A percentile compares a stretch with the other conserved stretches of the same genome.
Evolutionary conservation across 1,140 invertebrate species (phyloP).

Genomic region (Palaemon carinicauda): DNA sequence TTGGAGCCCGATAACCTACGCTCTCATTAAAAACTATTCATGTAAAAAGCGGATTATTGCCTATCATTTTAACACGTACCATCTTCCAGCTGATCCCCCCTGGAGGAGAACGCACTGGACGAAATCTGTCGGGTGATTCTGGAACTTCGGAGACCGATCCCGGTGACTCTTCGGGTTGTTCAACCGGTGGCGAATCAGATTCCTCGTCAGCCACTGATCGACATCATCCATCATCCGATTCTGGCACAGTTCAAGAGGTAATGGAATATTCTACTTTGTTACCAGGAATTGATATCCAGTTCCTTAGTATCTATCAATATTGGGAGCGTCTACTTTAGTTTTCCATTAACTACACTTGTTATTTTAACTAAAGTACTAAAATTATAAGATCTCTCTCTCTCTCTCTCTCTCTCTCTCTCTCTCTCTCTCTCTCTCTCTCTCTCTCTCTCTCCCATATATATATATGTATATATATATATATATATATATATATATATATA

Average conservation of each 20-base stretch:
- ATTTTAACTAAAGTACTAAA: too few relatives aligned
- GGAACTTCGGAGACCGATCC: conserved; percentile 39
- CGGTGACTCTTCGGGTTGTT: conserved; percentile 38
- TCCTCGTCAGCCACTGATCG: conserved; percentile 36
- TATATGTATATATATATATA: too few relatives aligned
- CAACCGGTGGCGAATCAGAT: conserved; percentile 35
- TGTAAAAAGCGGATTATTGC: neutral
- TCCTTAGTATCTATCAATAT: neutral
- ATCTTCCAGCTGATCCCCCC: conserved; percentile 23
- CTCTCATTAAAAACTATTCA: neutral
- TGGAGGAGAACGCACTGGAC: conserved; percentile 13
- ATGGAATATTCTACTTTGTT: neutral
- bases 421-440: too few relatives aligned
- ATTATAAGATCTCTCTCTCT: too few relatives aligned
- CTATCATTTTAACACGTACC: neutral
- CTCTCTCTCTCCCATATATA: too few relatives aligned
- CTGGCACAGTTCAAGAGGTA: conserved; percentile 44
- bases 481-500: too few relatives aligned
- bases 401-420: too few relatives aligned
- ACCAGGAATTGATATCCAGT: neutral
- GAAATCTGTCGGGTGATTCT: conserved; percentile 39
- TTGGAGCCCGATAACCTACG: too few relatives aligned
- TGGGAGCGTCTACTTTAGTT: neutral
- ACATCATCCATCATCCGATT: conserved; percentile 30
- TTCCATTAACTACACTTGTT: too few relatives aligned